A percentile compares a stretch with the other conserved stretches of the same genome.
phyloP scores from a whole-genome alignment of 2,888 invertebrate genomes.

The Drosophila maculinotata region DNA sequence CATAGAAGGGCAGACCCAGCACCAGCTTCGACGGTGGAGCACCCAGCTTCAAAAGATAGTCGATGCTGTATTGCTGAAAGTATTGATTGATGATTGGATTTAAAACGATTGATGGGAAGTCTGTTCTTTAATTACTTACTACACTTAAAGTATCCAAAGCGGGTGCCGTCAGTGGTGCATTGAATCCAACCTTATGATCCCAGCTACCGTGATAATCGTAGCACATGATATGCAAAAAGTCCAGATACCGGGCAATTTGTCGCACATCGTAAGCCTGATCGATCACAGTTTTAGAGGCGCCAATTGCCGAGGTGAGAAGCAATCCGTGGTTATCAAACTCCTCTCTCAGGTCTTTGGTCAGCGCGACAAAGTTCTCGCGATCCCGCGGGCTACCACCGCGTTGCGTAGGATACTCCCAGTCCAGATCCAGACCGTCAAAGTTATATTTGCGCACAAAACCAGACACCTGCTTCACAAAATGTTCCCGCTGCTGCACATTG shows the following conservation, averaged over 20 bases:
- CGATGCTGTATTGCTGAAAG: constrained; percentile 90
- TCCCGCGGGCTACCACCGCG: constrained; percentile 91
- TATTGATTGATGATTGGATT: constrained; percentile 5
- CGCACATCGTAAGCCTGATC: constrained; percentile 91
- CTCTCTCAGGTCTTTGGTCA: constrained; percentile 91
- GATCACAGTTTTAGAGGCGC: constrained; percentile 91
- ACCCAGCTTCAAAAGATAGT: constrained; percentile 90
- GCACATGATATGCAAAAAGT: constrained; percentile 93
- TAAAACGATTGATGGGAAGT: not conserved
- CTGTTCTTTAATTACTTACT: constrained; percentile 86
- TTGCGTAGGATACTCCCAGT: constrained; percentile 94
- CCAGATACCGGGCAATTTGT: constrained; percentile 88
- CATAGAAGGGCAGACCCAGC: constrained; percentile 93
- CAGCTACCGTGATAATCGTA: constrained; percentile 96
- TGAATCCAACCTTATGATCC: constrained; percentile 91
- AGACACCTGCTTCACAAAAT: constrained; percentile 90
- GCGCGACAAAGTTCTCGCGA: constrained; percentile 90
- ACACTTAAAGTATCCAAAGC: constrained; percentile 87
- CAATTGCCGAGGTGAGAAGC: constrained; percentile 92
- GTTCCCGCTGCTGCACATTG: constrained; percentile 87
- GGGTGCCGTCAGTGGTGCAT: constrained; percentile 89
- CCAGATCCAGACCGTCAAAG: constrained; percentile 86
- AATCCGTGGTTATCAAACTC: constrained; percentile 89
- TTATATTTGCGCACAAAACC: constrained; percentile 87
- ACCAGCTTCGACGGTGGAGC: constrained; percentile 92